phyloP scores from a whole-genome alignment of 1,140 invertebrate genomes.

The Zophobas atratus region DNA sequence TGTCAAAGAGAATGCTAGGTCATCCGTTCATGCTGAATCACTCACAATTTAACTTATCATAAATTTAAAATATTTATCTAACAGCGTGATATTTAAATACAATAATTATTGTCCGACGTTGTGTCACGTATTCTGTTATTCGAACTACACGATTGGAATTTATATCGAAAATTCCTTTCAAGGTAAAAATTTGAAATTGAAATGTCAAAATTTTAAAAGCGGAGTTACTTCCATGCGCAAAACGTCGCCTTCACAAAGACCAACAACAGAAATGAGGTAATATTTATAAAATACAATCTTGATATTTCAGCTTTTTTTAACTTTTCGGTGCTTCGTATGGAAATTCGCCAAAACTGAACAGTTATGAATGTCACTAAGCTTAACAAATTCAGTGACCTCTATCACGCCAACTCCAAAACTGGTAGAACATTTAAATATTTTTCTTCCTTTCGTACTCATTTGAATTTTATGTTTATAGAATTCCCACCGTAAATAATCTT shows the following conservation, averaged over 20 bases:
- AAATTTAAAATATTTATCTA: conserved; percentile 29
- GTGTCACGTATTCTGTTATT: conserved; percentile 7
- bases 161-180: conserved; percentile 21
- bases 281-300: no score
- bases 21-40: conserved; percentile 23
- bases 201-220: conserved; percentile 33
- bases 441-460: no score
- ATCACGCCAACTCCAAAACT: no score
- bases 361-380: no score
- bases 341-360: no score
- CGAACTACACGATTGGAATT: conserved; percentile 6
- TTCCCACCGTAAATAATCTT: no score
- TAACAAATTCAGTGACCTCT: no score
- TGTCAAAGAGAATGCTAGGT: not conserved
- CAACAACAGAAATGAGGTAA: not conserved
- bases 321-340: no score
- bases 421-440: no score
- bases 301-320: no score
- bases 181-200: conserved; percentile 32
- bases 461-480: no score
- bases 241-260: not conserved
- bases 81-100: conserved; percentile 35
- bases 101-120: conserved; percentile 22
- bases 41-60: conserved; percentile 27
- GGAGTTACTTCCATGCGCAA: not conserved